Percentiles rank a stretch among this genome's conserved stretches.
Evolutionary conservation across 2,888 invertebrate genomes (phyloP).

Genomic region (Andrena haemorrhoa): DNA sequence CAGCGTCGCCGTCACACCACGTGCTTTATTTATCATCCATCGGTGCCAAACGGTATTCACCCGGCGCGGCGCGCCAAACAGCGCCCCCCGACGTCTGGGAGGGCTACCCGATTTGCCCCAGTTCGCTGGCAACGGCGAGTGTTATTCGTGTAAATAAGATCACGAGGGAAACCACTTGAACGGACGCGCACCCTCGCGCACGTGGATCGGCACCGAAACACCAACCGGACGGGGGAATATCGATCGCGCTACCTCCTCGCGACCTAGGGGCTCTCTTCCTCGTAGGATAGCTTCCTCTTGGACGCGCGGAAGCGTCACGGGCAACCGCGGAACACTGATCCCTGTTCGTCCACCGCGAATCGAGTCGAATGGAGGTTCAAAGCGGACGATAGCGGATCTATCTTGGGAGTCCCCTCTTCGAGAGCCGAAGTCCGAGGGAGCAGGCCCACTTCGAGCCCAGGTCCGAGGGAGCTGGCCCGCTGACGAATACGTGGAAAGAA

Average conservation of each 20-base stretch:
- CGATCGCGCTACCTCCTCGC: not conserved
- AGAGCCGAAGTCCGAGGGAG: no score
- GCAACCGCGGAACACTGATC: no score
- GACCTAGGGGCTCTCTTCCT: not conserved
- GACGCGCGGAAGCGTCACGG: no score
- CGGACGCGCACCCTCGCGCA: constrained; percentile 22
- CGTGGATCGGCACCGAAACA: constrained; percentile 29
- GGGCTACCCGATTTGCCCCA: constrained; percentile 28
- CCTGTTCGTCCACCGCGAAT: no score
- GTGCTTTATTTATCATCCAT: constrained; percentile 53
- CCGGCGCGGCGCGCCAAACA: not conserved
- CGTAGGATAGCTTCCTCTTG: no score
- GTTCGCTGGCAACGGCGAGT: constrained; percentile 27
- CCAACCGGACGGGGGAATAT: not conserved
- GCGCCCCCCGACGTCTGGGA: not conserved
- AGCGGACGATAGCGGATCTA: no score
- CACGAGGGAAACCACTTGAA: constrained; percentile 20
- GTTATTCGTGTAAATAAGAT: constrained; percentile 6
- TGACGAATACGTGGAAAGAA: not conserved
- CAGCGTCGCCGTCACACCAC: constrained; percentile 19
- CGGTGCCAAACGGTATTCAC: constrained; percentile 28
- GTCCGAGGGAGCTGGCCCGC: not conserved
- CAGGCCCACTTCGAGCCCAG: no score
- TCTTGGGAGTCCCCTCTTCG: no score
- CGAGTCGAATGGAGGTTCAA: no score